phyloP scores from a whole-genome alignment of 2,888 invertebrate species.

The Biston betularia region DNA sequence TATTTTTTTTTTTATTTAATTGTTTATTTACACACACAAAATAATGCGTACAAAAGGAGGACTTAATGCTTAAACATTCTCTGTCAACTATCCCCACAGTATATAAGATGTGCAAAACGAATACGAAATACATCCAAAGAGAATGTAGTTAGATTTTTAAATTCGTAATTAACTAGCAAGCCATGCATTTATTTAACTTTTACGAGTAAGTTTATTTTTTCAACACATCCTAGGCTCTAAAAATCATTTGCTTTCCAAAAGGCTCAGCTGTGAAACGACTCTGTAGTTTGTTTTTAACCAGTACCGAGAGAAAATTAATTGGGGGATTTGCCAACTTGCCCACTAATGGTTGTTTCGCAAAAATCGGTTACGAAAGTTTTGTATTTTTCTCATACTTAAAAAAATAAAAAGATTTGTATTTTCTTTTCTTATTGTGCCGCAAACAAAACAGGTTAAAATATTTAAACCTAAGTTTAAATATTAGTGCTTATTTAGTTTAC shows the following conservation, averaged over 20 bases:
- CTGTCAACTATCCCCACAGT: no score
- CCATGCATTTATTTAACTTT: no score
- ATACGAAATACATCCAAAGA: no score
- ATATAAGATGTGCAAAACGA: no score
- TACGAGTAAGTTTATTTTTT: no score
- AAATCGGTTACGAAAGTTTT: background rate
- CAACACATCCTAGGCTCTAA: background rate
- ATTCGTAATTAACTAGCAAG: no score
- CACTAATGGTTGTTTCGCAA: conserved; percentile 16
- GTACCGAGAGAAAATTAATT: conserved; percentile 21
- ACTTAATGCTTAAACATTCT: no score
- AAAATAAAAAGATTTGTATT: background rate
- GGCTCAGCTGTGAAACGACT: conserved; percentile 42
- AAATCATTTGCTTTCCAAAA: conserved; percentile 17
- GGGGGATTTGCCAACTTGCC: conserved; percentile 17
- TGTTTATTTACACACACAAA: no score
- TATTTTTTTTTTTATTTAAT: no score
- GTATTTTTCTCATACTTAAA: background rate
- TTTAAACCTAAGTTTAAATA: background rate
- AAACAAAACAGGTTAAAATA: background rate
- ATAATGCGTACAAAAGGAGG: no score
- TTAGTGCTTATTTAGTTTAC: no score
- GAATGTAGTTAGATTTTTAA: no score
- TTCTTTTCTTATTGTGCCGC: background rate
- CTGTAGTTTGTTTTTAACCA: conserved; percentile 28